Evolutionary conservation across 2,888 invertebrate genomes (phyloP), one percentile per base, ranked within the genome.

Genomic region (Vannuccia rotundouncinata): DNA sequence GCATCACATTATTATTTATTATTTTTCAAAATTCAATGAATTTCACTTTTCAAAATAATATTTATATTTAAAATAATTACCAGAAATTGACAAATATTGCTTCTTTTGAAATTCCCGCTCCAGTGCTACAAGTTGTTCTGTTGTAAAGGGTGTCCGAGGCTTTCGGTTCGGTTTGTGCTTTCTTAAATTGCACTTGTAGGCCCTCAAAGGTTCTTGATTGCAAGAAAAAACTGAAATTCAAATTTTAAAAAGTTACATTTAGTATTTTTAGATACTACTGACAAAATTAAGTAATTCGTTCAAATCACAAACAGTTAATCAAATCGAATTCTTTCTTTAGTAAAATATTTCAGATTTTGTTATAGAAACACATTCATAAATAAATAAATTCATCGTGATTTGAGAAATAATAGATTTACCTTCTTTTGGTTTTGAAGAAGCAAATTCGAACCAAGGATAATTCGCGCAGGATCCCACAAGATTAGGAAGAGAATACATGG

Each of bases 121-220:
- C 84, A 96, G 89, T 0, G 94, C 93, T 84, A 94, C 89, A 82
- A 95, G 91, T 87, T 95, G 95, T 87, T 95, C 94, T 29, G 95
- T 94, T 74, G 95, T 95, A 90, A 95, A 95, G 10, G 95, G 95
- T n/a, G 95, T 95, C 80, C 95, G 90, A 0, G 95, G 95, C 87
- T 95, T 96, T 83, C 95, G 90, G 90, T 96, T 95, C 25, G 94
- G 94, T 88, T 95, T 96, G 91, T 95, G 95, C 87, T 95, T 95
- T 83, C 95, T 90, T 74, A 95, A 90, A 80, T 89, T 89, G 84
- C 90, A 90, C 83, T 89, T 90, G 81, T 84, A 83, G 25, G 86
- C 85, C 2, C 66, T 17, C 45, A 17, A 17, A 13, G 45, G 17
- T 17, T 45, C 45, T 45, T 45, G 45, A 45, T 45, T 45, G 17